A percentile compares a stretch with the other conserved stretches of the same genome.
phyloP scores from a whole-genome alignment of 2,888 invertebrate genomes.

The Limnephilus lunatus region DNA sequence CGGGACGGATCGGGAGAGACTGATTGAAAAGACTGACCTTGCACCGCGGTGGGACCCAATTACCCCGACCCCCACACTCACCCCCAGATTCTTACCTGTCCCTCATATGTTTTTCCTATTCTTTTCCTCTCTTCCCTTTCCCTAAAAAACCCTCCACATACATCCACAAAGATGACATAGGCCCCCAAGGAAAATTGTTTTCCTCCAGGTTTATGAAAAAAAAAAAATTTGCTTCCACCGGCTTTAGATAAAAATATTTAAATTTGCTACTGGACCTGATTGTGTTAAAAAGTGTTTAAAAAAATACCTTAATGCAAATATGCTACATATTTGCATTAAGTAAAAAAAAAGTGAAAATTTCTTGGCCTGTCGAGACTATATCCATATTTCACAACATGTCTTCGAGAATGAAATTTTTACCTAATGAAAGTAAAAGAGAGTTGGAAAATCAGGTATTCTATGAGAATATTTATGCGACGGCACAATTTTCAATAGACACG shows the following conservation, averaged over 20 bases:
- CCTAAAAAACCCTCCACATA: too few relatives aligned
- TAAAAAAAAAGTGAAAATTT: background rate
- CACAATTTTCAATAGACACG: background rate
- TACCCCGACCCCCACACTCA: too few relatives aligned
- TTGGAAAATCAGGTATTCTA: background rate
- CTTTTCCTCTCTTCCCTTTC: too few relatives aligned
- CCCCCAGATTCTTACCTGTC: too few relatives aligned
- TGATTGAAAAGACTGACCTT: too few relatives aligned
- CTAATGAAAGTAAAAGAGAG: background rate
- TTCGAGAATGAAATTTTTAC: background rate
- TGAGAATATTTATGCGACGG: background rate
- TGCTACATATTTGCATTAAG: background rate
- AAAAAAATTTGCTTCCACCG: too few relatives aligned
- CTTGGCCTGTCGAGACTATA: background rate
- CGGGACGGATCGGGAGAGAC: too few relatives aligned
- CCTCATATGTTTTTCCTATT: too few relatives aligned
- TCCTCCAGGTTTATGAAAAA: too few relatives aligned
- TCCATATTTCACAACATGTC: background rate
- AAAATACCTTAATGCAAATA: background rate
- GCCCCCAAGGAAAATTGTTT: too few relatives aligned
- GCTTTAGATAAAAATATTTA: background rate
- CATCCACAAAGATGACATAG: too few relatives aligned
- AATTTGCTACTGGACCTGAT: background rate
- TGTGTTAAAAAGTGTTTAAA: background rate
- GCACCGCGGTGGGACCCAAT: too few relatives aligned